Evolutionary conservation across 2,113 vertebrate genomes (phyloP).

Genomic region (Leptocoma aspasia): DNA sequence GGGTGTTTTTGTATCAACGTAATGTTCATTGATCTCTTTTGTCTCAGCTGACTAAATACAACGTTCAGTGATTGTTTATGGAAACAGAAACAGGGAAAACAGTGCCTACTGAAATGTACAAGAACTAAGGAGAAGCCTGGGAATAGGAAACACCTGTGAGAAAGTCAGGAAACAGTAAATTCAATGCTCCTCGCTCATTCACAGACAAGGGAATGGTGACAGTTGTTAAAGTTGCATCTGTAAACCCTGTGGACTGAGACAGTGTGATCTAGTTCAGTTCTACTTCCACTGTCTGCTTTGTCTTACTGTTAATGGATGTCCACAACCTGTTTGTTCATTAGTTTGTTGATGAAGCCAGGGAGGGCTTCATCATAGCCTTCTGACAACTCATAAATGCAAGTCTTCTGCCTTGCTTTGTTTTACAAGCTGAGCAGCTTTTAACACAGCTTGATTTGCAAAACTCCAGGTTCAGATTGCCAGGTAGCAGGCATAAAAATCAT

Average conservation of each 20-base stretch:
- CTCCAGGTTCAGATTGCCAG: neutral
- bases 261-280: neutral
- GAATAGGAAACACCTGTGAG: conserved; percentile 7
- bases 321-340: neutral
- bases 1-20: neutral
- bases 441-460: neutral
- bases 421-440: neutral
- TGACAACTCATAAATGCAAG: neutral
- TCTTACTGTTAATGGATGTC: neutral
- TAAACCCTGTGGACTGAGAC: neutral
- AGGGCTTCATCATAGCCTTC: neutral
- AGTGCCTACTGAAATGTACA: neutral
- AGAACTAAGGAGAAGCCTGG: neutral
- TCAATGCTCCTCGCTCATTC: neutral
- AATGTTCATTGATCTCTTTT: neutral
- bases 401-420: neutral
- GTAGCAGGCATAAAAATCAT: neutral
- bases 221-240: neutral
- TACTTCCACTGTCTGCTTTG: neutral
- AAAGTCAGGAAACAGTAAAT: neutral
- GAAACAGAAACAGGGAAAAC: neutral
- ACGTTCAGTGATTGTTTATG: neutral
- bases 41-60: neutral
- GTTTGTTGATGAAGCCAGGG: neutral
- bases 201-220: neutral